Conservation (phyloP, 2,797 vertebrate species). For the Mormyrus hasselquistii region DNA sequence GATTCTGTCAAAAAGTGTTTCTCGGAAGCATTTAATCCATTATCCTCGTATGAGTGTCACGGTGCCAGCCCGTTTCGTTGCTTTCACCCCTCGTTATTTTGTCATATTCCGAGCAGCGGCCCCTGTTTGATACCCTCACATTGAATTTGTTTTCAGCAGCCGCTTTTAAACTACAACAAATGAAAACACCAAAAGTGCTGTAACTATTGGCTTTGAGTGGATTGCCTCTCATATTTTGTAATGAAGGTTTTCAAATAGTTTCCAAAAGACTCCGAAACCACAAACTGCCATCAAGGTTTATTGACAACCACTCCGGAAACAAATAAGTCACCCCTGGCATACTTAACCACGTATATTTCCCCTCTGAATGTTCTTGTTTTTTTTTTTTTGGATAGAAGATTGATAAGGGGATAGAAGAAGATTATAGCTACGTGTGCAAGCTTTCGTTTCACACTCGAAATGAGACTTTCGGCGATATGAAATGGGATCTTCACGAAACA, state of each 20-base stretch:
- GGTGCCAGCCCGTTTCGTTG: background rate
- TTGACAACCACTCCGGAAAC: background rate
- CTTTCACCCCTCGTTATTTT: background rate
- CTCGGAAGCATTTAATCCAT: background rate
- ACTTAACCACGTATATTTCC: background rate
- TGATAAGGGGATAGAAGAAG: background rate
- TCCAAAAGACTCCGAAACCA: background rate
- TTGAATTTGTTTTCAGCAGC: background rate
- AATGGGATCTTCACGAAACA: slow-evolving; percentile 31
- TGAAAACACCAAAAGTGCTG: background rate
- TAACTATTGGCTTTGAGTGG: background rate
- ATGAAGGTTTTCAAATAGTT: background rate
- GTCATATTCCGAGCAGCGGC: background rate
- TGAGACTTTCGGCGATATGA: slow-evolving; percentile 29
- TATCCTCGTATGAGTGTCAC: background rate
- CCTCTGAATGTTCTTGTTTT: background rate
- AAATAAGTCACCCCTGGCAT: background rate
- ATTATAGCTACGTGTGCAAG: slow-evolving; percentile 11
- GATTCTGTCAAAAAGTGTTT: background rate
- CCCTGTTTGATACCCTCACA: slow-evolving; percentile 1
- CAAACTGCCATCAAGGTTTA: background rate
- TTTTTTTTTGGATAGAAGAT: background rate
- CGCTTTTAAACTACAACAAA: slow-evolving; percentile 4
- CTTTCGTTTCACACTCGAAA: slow-evolving; percentile 25
- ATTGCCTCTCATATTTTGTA: background rate